These are phyloP conservation scores for Eumacrocentrus americanus DNA, from an alignment of 2,888 invertebrate genomes.

Conservation along the genomic window DNA sequence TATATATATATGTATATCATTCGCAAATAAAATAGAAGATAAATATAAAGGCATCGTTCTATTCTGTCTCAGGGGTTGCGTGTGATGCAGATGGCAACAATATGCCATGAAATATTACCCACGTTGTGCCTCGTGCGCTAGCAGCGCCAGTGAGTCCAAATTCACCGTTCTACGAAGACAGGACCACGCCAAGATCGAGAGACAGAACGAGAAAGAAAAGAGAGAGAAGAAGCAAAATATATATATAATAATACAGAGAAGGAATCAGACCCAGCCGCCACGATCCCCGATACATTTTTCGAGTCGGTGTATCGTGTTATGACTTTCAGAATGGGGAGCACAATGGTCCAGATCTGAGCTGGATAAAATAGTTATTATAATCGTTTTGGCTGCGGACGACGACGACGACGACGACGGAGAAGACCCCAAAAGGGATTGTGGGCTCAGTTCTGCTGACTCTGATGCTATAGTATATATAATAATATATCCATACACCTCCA, in stretches of 20 bases:
- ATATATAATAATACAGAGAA: constrained; percentile 24
- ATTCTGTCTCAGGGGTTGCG: constrained; percentile 52
- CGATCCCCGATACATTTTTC: constrained; percentile 39
- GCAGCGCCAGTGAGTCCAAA: not conserved
- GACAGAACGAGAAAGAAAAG: not conserved
- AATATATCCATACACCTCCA: constrained; percentile 1
- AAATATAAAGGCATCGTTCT: constrained; percentile 55
- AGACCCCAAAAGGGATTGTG: constrained; percentile 5
- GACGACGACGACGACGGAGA: no score
- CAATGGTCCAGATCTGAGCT: constrained; percentile 60
- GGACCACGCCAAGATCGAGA: not conserved
- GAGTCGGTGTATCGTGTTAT: constrained; percentile 59
- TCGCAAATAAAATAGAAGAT: constrained; percentile 59
- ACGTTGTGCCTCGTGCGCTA: constrained; percentile 32
- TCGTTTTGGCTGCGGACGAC: constrained; percentile 52
- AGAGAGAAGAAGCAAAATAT: constrained; percentile 9
- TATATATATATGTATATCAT: constrained; percentile 37
- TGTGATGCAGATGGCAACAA: constrained; percentile 62
- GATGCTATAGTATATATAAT: constrained; percentile 9
- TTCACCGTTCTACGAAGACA: not conserved
- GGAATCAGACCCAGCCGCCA: constrained; percentile 23
- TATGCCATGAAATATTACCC: constrained; percentile 60
- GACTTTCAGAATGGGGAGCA: constrained; percentile 61
- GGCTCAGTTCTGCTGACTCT: not conserved
- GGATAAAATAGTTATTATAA: constrained; percentile 62